Evolutionary conservation across 2,113 vertebrate species (phyloP), one percentile per base, ranked within the genome.

Genomic region (Cynocephalus volans): DNA sequence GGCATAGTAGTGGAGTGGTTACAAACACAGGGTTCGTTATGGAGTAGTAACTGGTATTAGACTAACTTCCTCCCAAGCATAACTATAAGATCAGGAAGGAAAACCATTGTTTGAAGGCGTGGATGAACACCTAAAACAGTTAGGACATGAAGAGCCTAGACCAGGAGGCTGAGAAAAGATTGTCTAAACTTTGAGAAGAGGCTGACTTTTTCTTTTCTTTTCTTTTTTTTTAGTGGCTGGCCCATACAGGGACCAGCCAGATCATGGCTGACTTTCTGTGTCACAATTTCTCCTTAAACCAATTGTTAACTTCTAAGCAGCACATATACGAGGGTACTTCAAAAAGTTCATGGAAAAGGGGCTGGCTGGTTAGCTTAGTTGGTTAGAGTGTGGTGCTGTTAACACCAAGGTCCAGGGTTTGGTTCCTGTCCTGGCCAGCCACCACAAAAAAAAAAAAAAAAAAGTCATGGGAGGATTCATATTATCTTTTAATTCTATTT

Each of bases 11-110:
- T 64, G 7, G 54, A 79, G 28, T 31, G 24, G 24, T 72, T 91
- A 93, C 88, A 95, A 85, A 45, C 70, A 69, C 36, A 80, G 52
- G 52, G 56, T 28, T 85, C 12, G 48, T 64, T 88, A 52, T 67
- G 24, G 84, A 65, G 76, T 28, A 86, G n/a, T 82, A 52, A 15
- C 31, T 90, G 33, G 24, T 48, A 52, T 36, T 72, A 70, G 60
- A 48, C 77, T 88, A 48, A 26, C n/a, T 26, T 48, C 33, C 41
- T 48, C 28, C 31, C 17, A 41, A 82, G 26, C 87, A 82, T n/a
- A 93, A 45, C 24, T 87, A 19, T 77, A n/a, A 92, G 56, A 86
- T 36, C 45, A 91, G 33, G 54, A 62, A 41, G 67, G 67, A 87
- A 93, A 83, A 50, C 21, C 24, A 64, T 14, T 86, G 62, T 76